Evolutionary conservation across 2,888 invertebrate genomes (phyloP), one percentile per base, ranked within the genome.

Genomic region (Noctua comes): DNA sequence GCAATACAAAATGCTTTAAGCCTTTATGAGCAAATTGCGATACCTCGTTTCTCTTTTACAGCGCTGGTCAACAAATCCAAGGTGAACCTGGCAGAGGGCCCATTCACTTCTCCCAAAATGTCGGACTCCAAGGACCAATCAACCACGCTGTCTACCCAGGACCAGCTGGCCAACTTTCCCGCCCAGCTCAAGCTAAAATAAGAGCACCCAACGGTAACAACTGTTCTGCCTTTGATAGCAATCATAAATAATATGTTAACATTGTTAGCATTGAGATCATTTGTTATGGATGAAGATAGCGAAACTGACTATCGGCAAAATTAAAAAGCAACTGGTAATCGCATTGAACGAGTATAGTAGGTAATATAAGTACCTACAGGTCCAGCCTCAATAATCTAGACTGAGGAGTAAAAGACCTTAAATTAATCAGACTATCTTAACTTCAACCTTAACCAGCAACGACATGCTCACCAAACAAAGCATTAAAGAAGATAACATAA

Each of bases 121-220:
- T 93, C 1, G 90, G 91, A 8, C 88, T 94, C 6, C 95, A 94
- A 78, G 91, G 88, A 57, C 91, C 90, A 4, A 72, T 84, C 3
- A 89, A 89, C 66, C 88, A 88, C 3, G 79, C 80, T 1, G 86
- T 84, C 40, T 89, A 81, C 13, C 85, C 86, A 21, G 86, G 88
- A 78, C 86, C 89, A 40, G 79, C 83, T n/a, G 82, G 73, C 54
- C 91, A 89, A 71, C 92, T 84, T 31, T 71, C 43, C 57, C 70
- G 88, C 43, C 89, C 77, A 71, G 70, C 68, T 31, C 82, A 76
- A 65, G 65, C 62, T 2, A 84, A 79, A 59, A 48, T 68, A 11
- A 88, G 82, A 73, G 69, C 43, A 71, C 71, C 74, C 1, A 76
- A 66, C 16, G 88, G 87, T 88, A 66, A 83, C 46, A 36, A 65